Base-by-base conservation (phyloP, 2,888 invertebrate genomes). In the Acanthoscelides obtectus region DNA sequence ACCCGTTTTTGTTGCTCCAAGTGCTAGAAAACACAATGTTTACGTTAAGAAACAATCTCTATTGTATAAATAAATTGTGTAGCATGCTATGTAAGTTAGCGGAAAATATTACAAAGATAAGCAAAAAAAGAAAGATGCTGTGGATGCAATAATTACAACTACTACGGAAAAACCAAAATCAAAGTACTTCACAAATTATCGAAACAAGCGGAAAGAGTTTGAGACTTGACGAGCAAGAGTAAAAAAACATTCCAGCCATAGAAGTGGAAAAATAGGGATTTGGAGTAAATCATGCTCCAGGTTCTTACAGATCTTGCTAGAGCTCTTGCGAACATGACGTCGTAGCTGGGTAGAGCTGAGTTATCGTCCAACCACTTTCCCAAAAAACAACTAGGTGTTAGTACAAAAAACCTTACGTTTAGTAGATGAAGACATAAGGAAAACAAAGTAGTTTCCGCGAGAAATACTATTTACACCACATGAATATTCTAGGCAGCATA, bases 331-430 rank as follows among this genome's bases (percentile, higher is more conserved):
- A 91, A 89, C 86, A 90, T 89, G 85, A 90, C 90, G 83, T 90
- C 89, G 87, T 90, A 90, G 78, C 81, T 83, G 80, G 91, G 91
- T 83, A 90, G 87, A 78, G 90, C 89, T 78, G 91, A 90, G 87
- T 93, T 91, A 87, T 93, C 92, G 85, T 92, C 92, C 89, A 93
- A 88, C 93, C 93, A 93, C 84, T 85, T 78, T 69, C n/a, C 22
- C 19, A 22, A 22, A 67, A 22, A 67, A 22, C 12, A 67, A 64
- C 17, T 64, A 72, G 74, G 73, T 75, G 78, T 78, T 79, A 79
- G 77, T 78, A 45, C 45, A 45, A 45, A 45, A 45, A 4, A 12
- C 17, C 17, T 12, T 17, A 45, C 12, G 6, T 45, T 45, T 45
- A 45, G 45, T 45, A 45, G 45, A 6, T 6, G 17, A 45, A 45